Evolutionary conservation across 2,797 vertebrate species (phyloP).

Genomic region (Amniataba percoides): DNA sequence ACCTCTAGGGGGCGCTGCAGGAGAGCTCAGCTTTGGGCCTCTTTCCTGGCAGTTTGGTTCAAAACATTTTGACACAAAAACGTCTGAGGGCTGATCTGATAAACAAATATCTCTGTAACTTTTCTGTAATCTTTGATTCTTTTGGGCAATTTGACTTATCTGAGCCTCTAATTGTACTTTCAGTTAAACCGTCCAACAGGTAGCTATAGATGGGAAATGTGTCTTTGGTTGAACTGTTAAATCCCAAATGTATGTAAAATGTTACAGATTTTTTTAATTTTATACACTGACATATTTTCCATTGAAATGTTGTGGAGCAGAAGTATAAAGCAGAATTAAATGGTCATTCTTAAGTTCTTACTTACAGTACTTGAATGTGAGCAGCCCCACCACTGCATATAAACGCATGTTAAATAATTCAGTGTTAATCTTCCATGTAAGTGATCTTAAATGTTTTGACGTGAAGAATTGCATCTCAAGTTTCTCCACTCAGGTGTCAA

Average conservation of each 20-base stretch:
- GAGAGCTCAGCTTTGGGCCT: background rate
- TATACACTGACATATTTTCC: no score
- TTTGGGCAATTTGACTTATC: background rate
- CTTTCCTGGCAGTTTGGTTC: background rate
- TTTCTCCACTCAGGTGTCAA: slow-evolving; percentile 58
- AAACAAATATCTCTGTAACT: background rate
- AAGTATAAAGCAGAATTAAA: background rate
- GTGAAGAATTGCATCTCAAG: background rate
- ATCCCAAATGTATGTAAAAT: no score
- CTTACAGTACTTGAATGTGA: background rate
- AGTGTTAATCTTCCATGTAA: background rate
- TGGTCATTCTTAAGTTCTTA: no score
- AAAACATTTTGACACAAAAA: background rate
- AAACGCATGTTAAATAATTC: background rate
- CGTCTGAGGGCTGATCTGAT: no score
- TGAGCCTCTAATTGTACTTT: no score
- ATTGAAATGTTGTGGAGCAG: background rate
- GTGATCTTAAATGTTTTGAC: background rate
- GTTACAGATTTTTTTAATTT: no score
- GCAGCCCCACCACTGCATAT: no score
- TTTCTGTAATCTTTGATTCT: background rate
- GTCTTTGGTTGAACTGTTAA: no score
- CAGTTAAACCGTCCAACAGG: no score
- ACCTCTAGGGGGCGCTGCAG: slow-evolving; percentile 18
- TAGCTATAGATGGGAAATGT: no score